Base-by-base conservation (phyloP, 2,113 vertebrate genomes). In the Scytalopus superciliaris region DNA sequence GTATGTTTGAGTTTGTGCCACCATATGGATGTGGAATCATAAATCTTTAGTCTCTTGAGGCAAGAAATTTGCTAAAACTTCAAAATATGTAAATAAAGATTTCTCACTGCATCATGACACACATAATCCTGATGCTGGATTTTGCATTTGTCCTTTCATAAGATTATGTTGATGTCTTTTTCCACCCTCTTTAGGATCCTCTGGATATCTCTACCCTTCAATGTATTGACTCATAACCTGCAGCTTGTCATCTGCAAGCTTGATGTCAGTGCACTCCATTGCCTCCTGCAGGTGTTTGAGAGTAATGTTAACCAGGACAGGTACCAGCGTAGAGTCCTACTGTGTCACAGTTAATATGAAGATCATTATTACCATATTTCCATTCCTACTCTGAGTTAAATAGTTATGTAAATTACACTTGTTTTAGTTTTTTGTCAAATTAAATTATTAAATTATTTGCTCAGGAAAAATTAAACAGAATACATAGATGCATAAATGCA, bases 301-400 rank as follows among this genome's bases (percentile, higher is more conserved):
- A 49, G 19, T 17, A 53, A 35, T 23, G 24, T 49, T 82, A 79
- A 72, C 55, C 21, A 68, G 15, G 6, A 60, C 12, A 64, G 18
- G 44, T 33, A 64, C 1, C 4, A 72, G 3, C 3, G 40, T 0
- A 87, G 19, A 88, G 9, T 1, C 6, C 10, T 63, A 7, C n/a
- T n/a, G n/a, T n/a, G n/a, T n/a, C n/a, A n/a, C n/a, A n/a, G n/a
- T n/a, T n/a, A n/a, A n/a, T n/a, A n/a, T 73, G 44, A 73, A 64
- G 8, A 52, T 30, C 17, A 42, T 52, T 33, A 45, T 63, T 79
- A 83, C 14, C 33, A 31, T 33, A 50, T 63, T 79, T 88, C 14
- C 33, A n/a, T 68, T 84, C 40, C 12, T 47, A n/a, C 6, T 44
- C 8, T 17, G 8, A 68, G 3, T 73, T 56, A 69, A 81, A 49